Conservation (phyloP, 92 coral and sea anemone species). For the Phenganax stokvisi region DNA sequence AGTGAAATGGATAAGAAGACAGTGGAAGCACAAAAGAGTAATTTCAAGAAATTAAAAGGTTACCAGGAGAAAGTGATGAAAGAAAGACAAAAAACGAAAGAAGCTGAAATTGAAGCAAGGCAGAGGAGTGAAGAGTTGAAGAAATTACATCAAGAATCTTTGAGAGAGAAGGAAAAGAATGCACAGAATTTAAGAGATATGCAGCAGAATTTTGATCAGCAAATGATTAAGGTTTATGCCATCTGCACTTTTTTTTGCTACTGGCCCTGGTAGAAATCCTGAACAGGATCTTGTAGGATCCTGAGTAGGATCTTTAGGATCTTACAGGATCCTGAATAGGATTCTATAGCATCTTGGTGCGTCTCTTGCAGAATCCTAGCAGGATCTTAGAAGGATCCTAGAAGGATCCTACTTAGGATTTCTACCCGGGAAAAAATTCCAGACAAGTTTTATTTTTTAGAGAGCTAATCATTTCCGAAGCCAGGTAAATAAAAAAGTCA, state of each 20-base stretch:
- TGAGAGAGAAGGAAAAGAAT: conserved; percentile 34
- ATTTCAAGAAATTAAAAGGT: conserved; percentile 58
- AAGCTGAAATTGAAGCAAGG: conserved; percentile 40
- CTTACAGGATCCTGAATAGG: no score
- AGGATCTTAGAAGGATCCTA: no score
- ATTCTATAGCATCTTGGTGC: no score
- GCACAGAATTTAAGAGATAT: conserved; percentile 26
- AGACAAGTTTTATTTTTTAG: no score
- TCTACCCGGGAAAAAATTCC: no score
- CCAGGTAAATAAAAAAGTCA: neutral
- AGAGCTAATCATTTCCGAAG: neutral
- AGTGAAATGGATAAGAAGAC: conserved; percentile 41
- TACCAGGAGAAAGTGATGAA: conserved; percentile 52
- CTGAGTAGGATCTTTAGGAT: no score
- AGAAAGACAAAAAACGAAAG: conserved; percentile 54
- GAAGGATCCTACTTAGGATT: no score
- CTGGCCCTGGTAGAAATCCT: neutral
- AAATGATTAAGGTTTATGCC: conserved; percentile 21
- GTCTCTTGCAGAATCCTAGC: no score
- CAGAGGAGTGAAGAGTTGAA: conserved; percentile 16
- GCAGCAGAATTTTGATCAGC: conserved; percentile 22
- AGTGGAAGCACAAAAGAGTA: conserved; percentile 33
- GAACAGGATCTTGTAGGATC: neutral
- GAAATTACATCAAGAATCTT: conserved; percentile 20
- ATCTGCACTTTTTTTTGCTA: neutral